Conservation (phyloP, 2,888 invertebrate genomes). For the Chloroclysta siterata region DNA sequence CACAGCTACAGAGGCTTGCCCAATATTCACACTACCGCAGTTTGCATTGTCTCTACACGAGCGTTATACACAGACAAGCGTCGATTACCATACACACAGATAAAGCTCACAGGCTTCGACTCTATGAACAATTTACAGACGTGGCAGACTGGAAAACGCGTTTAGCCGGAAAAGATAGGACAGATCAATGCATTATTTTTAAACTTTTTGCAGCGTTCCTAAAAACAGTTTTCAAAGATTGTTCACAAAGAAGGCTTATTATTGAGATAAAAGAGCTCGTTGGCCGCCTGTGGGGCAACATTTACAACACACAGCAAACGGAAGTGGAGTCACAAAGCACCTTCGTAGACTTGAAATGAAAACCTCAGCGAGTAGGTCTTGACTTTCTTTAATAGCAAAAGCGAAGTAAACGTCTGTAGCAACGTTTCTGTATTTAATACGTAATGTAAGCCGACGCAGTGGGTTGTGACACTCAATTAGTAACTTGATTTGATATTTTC, state of each 20-base stretch:
- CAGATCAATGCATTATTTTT: slow-evolving; percentile 58
- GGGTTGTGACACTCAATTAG: slow-evolving; percentile 73
- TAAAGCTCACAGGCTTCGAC: slow-evolving; percentile 44
- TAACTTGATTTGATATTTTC: slow-evolving; percentile 69
- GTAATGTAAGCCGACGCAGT: slow-evolving; percentile 69
- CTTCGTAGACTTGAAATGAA: slow-evolving; percentile 66
- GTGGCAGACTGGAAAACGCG: slow-evolving; percentile 72
- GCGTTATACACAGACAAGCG: slow-evolving; percentile 7
- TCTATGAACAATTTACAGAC: slow-evolving; percentile 60
- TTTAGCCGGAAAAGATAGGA: slow-evolving; percentile 70
- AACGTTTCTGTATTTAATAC: slow-evolving; percentile 68
- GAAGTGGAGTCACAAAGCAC: slow-evolving; percentile 56
- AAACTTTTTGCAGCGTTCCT: slow-evolving; percentile 9
- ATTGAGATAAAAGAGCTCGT: slow-evolving; percentile 51
- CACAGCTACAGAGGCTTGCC: slow-evolving; percentile 48
- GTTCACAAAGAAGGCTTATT: slow-evolving; percentile 45
- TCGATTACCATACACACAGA: slow-evolving; percentile 17
- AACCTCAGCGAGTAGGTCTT: slow-evolving; percentile 67
- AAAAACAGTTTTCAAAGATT: slow-evolving; percentile 29
- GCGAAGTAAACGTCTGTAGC: slow-evolving; percentile 68
- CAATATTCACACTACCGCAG: slow-evolving; percentile 23
- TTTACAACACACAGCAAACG: slow-evolving; percentile 56
- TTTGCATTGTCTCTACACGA: slow-evolving; percentile 34
- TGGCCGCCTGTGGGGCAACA: slow-evolving; percentile 45
- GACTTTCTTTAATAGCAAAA: slow-evolving; percentile 69